These are phyloP conservation scores for Apocrypta bakeri DNA, from an alignment of 1,140 invertebrate genomes.

Conservation along the genomic window DNA sequence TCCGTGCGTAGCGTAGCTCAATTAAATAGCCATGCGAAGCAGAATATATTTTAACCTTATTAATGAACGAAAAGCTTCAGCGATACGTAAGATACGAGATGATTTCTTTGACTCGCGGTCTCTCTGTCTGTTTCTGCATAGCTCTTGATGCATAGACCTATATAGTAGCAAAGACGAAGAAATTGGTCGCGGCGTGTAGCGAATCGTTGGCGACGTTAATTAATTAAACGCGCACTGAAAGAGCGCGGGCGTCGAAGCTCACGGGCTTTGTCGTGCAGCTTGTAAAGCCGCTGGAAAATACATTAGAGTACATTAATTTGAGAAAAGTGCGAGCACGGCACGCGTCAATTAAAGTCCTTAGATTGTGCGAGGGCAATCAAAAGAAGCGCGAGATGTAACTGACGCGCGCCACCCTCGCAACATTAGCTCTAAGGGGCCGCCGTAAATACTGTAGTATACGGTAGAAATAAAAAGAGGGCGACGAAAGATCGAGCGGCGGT, in stretches of 20 bases:
- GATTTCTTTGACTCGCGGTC: constrained; percentile 32
- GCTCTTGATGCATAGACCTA: not conserved
- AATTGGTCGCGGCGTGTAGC: not conserved
- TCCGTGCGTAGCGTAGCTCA: no score
- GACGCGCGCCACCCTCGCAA: not conserved
- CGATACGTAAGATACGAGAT: constrained; percentile 32
- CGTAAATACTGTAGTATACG: not conserved
- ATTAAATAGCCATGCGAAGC: no score
- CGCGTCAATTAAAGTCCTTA: constrained; percentile 43
- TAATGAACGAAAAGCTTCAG: constrained; percentile 25
- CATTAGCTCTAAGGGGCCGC: not conserved
- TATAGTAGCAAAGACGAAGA: not conserved
- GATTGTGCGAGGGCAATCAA: not conserved
- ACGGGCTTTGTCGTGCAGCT: not conserved
- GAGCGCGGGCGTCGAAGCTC: constrained; percentile 27
- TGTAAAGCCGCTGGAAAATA: not conserved
- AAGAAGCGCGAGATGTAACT: not conserved
- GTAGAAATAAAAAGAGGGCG: constrained; percentile 4
- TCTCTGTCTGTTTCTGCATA: not conserved
- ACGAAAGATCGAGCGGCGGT: not conserved
- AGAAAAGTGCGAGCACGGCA: not conserved
- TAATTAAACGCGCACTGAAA: constrained; percentile 46
- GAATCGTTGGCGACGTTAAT: constrained; percentile 41
- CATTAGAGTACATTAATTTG: constrained; percentile 47
- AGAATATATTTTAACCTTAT: constrained; percentile 22